Base-by-base conservation (phyloP, 1,140 invertebrate genomes). In the Hestina assimilis region DNA sequence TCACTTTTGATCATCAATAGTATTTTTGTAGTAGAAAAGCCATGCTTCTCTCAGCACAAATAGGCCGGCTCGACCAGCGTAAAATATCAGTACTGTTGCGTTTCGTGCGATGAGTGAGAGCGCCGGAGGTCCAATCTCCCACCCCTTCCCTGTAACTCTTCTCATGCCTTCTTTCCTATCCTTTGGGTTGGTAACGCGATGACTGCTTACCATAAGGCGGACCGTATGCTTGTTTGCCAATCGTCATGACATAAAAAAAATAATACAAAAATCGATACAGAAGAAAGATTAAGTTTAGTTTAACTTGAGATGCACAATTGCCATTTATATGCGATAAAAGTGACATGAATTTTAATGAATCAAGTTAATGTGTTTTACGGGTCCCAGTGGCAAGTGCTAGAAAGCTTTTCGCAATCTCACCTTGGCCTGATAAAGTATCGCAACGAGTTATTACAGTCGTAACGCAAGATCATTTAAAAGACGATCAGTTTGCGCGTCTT, bases 391-490 rank as follows among this genome's bases (percentile, higher is more conserved):
- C 72, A 80, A 70, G 72, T 83, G 77, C 54, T 84, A 84, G 84
- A 87, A 85, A 87, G 81, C 72, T 59, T 84, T 72, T 73, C 53
- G 83, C 66, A 85, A 85, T 26, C 29, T 33, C 59, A 78, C 84
- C 84, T 82, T 85, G 78, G 79, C 78, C 72, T 48, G 59, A 78
- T 77, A 72, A 75, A 72, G 57, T 72, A 71, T 75, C 69, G 73
- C 69, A 79, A 79, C 70, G 65, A 67, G 76, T 72, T 79, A 81
- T 80, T 77, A 78, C 66, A 65, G 65, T 77, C 76, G 64, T 79
- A 71, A 71, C 72, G 71, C 74, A 69, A 83, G 72, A 87, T 79
- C 80, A 72, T 83, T 87, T 87, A 85, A 84, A 83, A 83, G 77
- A 81, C 80, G 79, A 87, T 87, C 76, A 83, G 68, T 61, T 61